Percentiles rank a stretch among this genome's conserved stretches.
Evolutionary conservation across 1,140 invertebrate species (phyloP).

Genomic region (Thalassaphorura encarpata): DNA sequence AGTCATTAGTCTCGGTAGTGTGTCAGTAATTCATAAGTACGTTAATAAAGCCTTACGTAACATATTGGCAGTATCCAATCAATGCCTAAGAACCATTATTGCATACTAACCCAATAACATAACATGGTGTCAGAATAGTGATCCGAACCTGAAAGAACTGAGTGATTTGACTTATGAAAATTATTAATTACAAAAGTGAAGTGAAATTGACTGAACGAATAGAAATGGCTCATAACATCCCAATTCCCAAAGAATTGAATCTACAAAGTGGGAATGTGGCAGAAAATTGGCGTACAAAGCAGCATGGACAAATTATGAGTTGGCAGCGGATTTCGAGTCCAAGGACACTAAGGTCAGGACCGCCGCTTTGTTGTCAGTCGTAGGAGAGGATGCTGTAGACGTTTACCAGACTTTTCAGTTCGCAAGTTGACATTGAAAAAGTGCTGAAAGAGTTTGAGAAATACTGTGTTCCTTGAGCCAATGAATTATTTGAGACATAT

Average conservation of each 20-base stretch:
- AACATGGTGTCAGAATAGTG: no score
- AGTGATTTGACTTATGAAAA: no score
- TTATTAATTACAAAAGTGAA: no score
- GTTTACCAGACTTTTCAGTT: not conserved
- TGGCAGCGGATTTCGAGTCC: not conserved
- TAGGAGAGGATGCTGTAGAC: not conserved
- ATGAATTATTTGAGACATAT: slow-evolving; percentile 1
- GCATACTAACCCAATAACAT: no score
- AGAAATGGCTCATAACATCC: not conserved
- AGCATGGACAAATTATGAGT: not conserved
- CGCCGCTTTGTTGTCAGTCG: not conserved
- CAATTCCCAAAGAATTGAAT: not conserved
- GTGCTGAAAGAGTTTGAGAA: slow-evolving; percentile 1
- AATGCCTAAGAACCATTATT: no score
- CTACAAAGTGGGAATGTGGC: slow-evolving; percentile 1
- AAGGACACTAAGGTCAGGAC: not conserved
- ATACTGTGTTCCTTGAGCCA: slow-evolving; percentile 1
- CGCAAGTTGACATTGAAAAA: not conserved
- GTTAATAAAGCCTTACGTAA: no score
- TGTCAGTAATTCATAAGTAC: no score
- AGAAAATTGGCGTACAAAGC: slow-evolving; percentile 1
- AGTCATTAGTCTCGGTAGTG: no score
- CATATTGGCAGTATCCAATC: no score
- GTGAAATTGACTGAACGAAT: no score
- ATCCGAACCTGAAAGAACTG: no score